Evolutionary conservation across 53 echinoderm and acorn worm species (phyloP), one percentile per base, ranked within the genome.

Genomic region (Pentamera pediparva): DNA sequence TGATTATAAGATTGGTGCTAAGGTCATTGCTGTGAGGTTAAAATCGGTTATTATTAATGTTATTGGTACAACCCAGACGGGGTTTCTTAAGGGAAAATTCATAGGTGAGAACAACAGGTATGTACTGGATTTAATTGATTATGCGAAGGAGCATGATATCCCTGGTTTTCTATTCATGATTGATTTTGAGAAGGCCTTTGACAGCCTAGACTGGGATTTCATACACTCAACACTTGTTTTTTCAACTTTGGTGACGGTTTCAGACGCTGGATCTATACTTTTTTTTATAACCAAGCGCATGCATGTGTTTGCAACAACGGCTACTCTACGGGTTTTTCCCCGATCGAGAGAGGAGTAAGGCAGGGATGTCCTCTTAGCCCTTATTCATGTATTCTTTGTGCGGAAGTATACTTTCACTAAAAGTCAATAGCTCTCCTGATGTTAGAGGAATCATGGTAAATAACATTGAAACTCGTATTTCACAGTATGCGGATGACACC

Each of bases 1-100:
- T 35, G 63, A 62, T 17, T 62, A 62, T 9, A 36, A 35, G 33
- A 62, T 62, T 62, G 63, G 36, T 17, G 63, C 63, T 5, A 62
- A 62, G 37, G 63, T 19, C 15, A 62, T 62, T 13, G 38, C 36
- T 2, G 2, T 10, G 15, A 17, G 19, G 15, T 35, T 62, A 5
- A 62, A 62, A 35, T 25, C 3, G 28, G 57, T 57, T 11, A 57
- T 57, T 26, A 10, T 30, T 1, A 26, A 57, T 10, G 4, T 25
- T 4, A 57, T 57, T 6, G 57, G 57, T 12, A 13, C 7, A 30
- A 13, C 28, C 4, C 57, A 57, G 17, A 57, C 57, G 4, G 57
- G 57, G 28, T 27, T 25, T 17, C 28, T 57, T 2, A 57, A 57
- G 24, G 3, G 32, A 4, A 57, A 32, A 57, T 57, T 57, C 21